Base-by-base conservation (phyloP, 1,140 invertebrate species). In the Phenacoccus solenopsis region DNA sequence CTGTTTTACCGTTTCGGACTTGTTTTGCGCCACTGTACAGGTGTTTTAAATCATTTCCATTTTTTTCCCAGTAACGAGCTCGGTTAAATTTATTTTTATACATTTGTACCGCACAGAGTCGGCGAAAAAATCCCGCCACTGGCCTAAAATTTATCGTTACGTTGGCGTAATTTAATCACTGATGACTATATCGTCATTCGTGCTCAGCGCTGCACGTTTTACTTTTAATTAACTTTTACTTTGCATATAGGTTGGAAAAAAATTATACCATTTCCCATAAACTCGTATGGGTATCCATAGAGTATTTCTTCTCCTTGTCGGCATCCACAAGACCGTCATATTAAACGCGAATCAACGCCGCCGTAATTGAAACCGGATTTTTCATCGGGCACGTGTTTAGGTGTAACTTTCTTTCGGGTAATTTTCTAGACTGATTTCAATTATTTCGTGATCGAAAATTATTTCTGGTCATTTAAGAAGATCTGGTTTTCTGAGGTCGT, bases 1-100 rank as follows among this genome's bases (percentile, higher is more conserved):
- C 59, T 64, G 59, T 64, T 64, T 64, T 25, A 64, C 59, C 25
- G 25, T 64, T 64, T 64, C n/a, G 59, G 25, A 64, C 59, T 64
- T 64, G 59, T 64, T 64, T 64, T 24, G 59, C 59, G 59, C 59
- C 59, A 64, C 25, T 64, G 22, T 64, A 27, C 25, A 24, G 59
- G 59, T 64, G 59, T 64, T 64, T 64, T 64, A 64, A 64, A 64
- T 64, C 59, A 25, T 64, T 64, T 64, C 25, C 9, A 24, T 20
- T 64, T 64, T 22, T 59, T 59, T 59, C 56, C 16, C 25, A 10
- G 10, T 64, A 64, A 64, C 59, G 25, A 64, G 59, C 59, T 64
- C 59, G 7, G 30, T 5, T 27, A 22, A 64, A 64, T 25, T 64
- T 24, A 64, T 24, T 59, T 64, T 10, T 24, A 9, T 24, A 25